Percentiles rank a stretch among this genome's conserved stretches.
phyloP scores from a whole-genome alignment of 1,140 invertebrate species.

The Euwallacea similis region DNA sequence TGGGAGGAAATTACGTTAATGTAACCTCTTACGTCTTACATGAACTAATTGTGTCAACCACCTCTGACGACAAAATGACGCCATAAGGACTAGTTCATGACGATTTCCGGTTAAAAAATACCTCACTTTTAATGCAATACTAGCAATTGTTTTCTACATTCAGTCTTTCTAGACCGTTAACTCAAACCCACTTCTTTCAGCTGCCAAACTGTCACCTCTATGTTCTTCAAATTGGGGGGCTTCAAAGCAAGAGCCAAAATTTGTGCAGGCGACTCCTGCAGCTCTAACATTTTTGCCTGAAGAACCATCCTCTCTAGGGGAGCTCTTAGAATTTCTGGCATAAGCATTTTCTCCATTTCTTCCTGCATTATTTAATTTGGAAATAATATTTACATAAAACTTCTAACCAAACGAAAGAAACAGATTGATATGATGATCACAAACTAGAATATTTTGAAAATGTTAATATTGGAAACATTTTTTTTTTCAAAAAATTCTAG shows the following conservation, averaged over 20 bases:
- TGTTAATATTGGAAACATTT: no score
- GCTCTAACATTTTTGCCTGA: slow-evolving; percentile 78
- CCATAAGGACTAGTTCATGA: no score
- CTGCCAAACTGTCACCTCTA: slow-evolving; percentile 76
- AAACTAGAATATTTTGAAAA: not conserved
- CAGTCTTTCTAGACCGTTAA: no score
- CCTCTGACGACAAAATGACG: no score
- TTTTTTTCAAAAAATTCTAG: no score
- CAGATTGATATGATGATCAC: no score
- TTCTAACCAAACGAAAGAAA: not conserved
- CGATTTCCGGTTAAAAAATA: no score
- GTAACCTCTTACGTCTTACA: slow-evolving; percentile 16
- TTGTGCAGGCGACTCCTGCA: slow-evolving; percentile 76
- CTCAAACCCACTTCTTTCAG: slow-evolving; percentile 76
- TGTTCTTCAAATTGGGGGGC: slow-evolving; percentile 82
- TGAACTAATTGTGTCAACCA: not conserved
- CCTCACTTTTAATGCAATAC: no score
- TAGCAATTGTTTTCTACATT: no score
- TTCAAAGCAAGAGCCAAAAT: slow-evolving; percentile 83
- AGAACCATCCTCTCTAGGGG: slow-evolving; percentile 85
- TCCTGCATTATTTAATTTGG: slow-evolving; percentile 15
- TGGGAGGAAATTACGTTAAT: no score
- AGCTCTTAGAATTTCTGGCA: slow-evolving; percentile 78
- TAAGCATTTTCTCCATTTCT: slow-evolving; percentile 35
- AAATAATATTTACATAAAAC: not conserved